Percentiles rank a stretch among this genome's conserved stretches.
phyloP scores from a whole-genome alignment of 2,888 invertebrate species.

The Anthophora plumipes region DNA sequence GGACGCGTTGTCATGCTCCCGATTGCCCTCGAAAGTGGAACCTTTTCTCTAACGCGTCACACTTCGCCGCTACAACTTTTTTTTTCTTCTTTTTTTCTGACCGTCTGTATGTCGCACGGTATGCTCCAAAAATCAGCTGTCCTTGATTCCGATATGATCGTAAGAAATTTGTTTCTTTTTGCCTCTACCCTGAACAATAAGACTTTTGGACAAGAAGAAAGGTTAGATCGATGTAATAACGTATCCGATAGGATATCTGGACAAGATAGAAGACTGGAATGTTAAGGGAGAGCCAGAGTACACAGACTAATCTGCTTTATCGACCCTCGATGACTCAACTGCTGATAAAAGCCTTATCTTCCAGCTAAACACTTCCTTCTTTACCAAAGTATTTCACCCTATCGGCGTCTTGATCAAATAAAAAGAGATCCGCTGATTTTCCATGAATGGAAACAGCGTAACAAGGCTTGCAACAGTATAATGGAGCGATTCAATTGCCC shows the following conservation, averaged over 20 bases:
- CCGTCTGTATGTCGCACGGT: neutral
- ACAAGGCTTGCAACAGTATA: neutral
- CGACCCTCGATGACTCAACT: neutral
- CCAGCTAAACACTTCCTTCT: neutral
- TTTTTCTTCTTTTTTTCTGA: constrained; percentile 5
- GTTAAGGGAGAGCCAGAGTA: neutral
- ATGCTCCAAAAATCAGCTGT: neutral
- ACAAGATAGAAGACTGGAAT: neutral
- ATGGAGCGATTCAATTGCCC: constrained; percentile 7
- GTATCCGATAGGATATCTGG: too few species aligned
- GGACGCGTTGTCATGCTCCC: constrained; percentile 15
- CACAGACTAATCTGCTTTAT: neutral
- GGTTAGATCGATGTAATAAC: too few species aligned
- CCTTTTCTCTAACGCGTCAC: constrained; percentile 29
- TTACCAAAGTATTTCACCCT: neutral
- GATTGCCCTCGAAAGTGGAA: constrained; percentile 24
- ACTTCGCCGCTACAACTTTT: constrained; percentile 1
- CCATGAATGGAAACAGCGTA: neutral
- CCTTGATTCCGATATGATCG: neutral
- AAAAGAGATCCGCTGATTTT: neutral
- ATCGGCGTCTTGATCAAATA: neutral
- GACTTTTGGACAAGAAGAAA: too few species aligned
- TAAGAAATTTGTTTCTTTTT: too few species aligned
- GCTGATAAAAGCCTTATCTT: constrained; percentile 4
- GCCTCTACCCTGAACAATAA: too few species aligned